Conservation (phyloP, 2,797 vertebrate genomes). For the Aldrovandia affinis region DNA sequence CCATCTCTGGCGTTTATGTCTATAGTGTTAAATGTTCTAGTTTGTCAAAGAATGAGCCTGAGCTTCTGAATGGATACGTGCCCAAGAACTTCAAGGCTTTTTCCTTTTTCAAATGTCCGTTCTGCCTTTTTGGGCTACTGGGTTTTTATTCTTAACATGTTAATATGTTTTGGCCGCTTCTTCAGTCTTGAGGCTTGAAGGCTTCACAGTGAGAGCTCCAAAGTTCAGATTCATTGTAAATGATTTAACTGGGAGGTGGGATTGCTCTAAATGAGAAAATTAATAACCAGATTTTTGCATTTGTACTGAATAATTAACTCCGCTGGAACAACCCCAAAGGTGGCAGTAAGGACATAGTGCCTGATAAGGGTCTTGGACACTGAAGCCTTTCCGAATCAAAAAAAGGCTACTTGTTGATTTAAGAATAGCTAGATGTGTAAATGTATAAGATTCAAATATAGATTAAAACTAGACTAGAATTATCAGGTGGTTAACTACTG, state of each 20-base stretch:
- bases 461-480: neutral
- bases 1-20: conserved; percentile 6
- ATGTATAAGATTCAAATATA: neutral
- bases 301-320: neutral
- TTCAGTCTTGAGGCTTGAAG: neutral
- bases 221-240: neutral
- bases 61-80: conserved; percentile 10
- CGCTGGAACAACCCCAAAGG: neutral
- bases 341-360: neutral
- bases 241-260: neutral
- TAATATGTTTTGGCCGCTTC: neutral
- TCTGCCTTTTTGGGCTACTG: neutral
- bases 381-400: conserved; percentile 9
- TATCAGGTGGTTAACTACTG: neutral
- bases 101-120: neutral
- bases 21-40: neutral
- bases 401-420: neutral
- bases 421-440: neutral
- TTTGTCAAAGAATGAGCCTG: neutral
- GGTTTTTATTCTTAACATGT: neutral
- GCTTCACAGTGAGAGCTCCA: neutral
- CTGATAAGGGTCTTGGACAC: conserved; percentile 9
- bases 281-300: neutral
- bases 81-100: conserved; percentile 14
- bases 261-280: neutral